Percentiles rank a stretch among this genome's conserved stretches.
Conservation (phyloP, 2,797 vertebrate genomes). For the Mormyrops attenuatus region DNA sequence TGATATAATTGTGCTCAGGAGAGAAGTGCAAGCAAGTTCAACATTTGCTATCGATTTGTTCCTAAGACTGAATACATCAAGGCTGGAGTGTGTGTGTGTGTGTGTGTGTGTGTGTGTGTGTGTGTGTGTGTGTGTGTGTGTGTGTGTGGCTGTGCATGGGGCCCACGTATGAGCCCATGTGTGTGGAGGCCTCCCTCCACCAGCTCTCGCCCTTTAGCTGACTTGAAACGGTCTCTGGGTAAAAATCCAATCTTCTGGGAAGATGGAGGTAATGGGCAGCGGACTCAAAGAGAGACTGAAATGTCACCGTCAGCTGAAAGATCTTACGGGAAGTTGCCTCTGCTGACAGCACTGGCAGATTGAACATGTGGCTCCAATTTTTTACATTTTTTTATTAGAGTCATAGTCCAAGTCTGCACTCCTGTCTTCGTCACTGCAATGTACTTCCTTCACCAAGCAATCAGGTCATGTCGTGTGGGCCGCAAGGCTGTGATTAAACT, state of each 20-base stretch:
- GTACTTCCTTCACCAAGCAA: background rate
- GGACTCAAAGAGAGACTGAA: background rate
- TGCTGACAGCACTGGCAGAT: background rate
- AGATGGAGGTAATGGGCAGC: background rate
- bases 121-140: constrained; percentile 10
- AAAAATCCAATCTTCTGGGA: constrained; percentile 9
- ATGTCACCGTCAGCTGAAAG: background rate
- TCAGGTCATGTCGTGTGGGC: background rate
- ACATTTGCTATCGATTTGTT: constrained; percentile 14
- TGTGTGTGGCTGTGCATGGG: background rate
- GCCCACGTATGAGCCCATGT: background rate
- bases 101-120: background rate
- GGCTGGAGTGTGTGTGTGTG: background rate
- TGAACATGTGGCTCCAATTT: background rate
- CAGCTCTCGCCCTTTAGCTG: background rate
- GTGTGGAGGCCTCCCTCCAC: background rate
- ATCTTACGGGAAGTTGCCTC: background rate
- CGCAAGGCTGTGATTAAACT: background rate
- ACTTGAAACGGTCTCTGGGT: background rate
- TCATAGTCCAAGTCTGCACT: background rate
- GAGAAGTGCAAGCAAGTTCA: constrained; percentile 22
- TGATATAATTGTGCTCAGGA: constrained; percentile 30
- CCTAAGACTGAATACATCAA: constrained; percentile 9
- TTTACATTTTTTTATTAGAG: background rate
- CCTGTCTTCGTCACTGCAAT: background rate